Evolutionary conservation across 2,113 vertebrate species (phyloP).

Genomic region (Anoura caudifer): DNA sequence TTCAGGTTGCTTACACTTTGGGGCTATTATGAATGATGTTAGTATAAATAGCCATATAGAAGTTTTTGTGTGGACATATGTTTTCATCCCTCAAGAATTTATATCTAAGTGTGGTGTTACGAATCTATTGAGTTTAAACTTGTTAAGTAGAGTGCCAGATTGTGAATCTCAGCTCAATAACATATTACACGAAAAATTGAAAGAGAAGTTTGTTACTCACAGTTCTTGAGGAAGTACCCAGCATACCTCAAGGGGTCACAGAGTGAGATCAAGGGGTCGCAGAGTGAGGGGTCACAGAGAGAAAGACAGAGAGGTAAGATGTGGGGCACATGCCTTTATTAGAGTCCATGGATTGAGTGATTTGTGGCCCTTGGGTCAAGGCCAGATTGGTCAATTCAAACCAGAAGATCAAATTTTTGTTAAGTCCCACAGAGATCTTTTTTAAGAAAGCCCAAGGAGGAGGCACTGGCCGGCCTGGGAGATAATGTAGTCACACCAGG

Average conservation of each 20-base stretch:
- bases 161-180: not conserved
- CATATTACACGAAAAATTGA: not conserved
- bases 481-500: not conserved
- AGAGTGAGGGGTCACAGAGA: not conserved
- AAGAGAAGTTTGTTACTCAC: not conserved
- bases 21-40: not conserved
- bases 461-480: not conserved
- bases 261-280: not conserved
- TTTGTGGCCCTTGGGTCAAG: not conserved
- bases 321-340: not conserved
- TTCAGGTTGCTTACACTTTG: not conserved
- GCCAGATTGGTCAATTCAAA: not conserved
- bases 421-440: not conserved
- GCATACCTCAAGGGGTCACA: not conserved
- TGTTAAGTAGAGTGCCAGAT: not conserved
- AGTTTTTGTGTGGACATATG: not conserved
- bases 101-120: not conserved
- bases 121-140: not conserved
- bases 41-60: not conserved
- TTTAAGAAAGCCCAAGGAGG: not conserved
- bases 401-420: not conserved
- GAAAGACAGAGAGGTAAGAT: not conserved
- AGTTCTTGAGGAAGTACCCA: not conserved
- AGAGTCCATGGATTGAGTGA: not conserved
- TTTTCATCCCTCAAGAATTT: not conserved